phyloP scores from a whole-genome alignment of 2,797 vertebrate genomes.

The Threskiornis aethiopicus region DNA sequence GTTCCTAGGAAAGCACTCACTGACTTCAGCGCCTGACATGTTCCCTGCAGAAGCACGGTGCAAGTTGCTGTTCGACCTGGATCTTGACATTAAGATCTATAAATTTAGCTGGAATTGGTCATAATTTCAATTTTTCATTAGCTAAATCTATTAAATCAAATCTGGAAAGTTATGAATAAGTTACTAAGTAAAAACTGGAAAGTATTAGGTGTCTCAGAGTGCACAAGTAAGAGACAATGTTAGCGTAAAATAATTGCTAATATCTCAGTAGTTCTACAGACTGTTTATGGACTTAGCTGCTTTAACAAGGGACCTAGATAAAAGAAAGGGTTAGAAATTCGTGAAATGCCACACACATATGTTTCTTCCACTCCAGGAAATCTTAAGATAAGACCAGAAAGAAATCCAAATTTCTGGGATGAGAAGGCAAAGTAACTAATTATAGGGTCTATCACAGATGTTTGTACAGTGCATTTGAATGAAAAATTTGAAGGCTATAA shows the following conservation, averaged over 20 bases:
- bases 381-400: not conserved
- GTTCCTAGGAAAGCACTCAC: not conserved
- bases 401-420: not conserved
- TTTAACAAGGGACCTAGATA: not conserved
- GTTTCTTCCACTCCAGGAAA: not conserved
- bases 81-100: not conserved
- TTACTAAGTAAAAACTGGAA: not conserved
- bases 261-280: not conserved
- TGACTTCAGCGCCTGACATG: rapidly evolving
- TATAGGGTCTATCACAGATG: rapidly evolving
- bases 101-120: not conserved
- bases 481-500: not conserved
- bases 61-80: not conserved
- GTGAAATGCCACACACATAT: rapidly evolving
- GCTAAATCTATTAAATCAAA: not conserved
- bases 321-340: not conserved
- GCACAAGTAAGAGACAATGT: rapidly evolving
- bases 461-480: not conserved
- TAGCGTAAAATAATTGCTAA: not conserved
- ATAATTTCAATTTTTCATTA: not conserved
- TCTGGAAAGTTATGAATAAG: not conserved
- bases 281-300: not conserved
- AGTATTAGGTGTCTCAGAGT: not conserved
- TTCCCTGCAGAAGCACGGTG: not conserved
- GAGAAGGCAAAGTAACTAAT: not conserved